Evolutionary conservation across 2,113 vertebrate species (phyloP), one percentile per base, ranked within the genome.

Genomic region (Oenanthe oenanthe): DNA sequence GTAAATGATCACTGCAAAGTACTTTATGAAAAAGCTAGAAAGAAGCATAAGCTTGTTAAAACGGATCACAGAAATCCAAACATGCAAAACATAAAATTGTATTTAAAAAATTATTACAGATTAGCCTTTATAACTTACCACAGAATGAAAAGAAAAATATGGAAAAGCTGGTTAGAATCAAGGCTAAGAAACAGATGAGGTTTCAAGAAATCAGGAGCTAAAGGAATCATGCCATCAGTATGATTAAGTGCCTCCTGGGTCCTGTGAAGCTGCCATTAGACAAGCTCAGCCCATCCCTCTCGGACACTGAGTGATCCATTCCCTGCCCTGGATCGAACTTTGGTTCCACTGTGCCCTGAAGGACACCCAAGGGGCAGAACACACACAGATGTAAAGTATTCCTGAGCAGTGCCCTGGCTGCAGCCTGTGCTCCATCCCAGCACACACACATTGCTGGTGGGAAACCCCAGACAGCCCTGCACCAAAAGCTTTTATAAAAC

Each of bases 271-370:
- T 12, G 8, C 51, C 61, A 31, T 56, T 2, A 57, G 53, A 57
- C 7, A 66, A 60, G 17, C 45, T 80, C 15, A 54, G 1, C 54
- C 79, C 54, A 42, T 18, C 50, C 18, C 54, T 66, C 12, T 43
- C 0, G 0, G n/a, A 43, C 2, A 0, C 0, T 10, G 24, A 88
- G 58, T 1, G 17, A 86, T 22, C 24, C 38, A 7, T 58, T 53
- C 60, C 42, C 34, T 50, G 56, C 56, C 56, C 76, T 17, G 21
- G 81, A 57, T 0, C 3, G 9, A 84, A 54, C 56, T 84, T n/a
- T 1, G 10, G 40, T 29, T 77, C 38, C 38, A 9, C 38, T 0
- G 0, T 4, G 25, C 9, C 60, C 72, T 54, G n/a, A 76, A 77
- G 83, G 80, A 73, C 56, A 54, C 16, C 24, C 16, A 1, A 10